phyloP scores from a whole-genome alignment of 1,140 invertebrate genomes.

The Ips nitidus region DNA sequence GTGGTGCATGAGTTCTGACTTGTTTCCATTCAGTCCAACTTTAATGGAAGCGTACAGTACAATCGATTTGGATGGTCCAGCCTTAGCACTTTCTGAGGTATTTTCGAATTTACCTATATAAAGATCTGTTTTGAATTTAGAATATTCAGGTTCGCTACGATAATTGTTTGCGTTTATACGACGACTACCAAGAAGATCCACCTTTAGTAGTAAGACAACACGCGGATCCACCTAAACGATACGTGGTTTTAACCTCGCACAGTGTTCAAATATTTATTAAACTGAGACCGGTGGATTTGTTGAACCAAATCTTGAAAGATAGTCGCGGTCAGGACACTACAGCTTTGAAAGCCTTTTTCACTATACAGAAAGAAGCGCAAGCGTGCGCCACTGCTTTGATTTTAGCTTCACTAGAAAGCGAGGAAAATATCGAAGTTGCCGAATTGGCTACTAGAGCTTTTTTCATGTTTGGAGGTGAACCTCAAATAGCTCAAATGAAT shows the following conservation, averaged over 20 bases:
- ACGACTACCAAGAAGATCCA: slow-evolving; percentile 31
- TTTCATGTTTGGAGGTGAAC: slow-evolving; percentile 87
- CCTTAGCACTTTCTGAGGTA: slow-evolving; percentile 79
- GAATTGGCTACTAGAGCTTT: slow-evolving; percentile 92
- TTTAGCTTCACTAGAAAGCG: slow-evolving; percentile 74
- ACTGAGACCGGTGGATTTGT: slow-evolving; percentile 82
- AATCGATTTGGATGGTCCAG: slow-evolving; percentile 77
- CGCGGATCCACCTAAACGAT: slow-evolving; percentile 70
- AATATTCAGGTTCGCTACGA: slow-evolving; percentile 26
- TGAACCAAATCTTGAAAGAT: slow-evolving; percentile 77
- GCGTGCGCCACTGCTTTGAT: slow-evolving; percentile 87
- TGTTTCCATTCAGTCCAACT: slow-evolving; percentile 64
- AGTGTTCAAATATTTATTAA: slow-evolving; percentile 83
- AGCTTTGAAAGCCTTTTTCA: slow-evolving; percentile 82
- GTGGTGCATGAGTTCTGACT: slow-evolving; percentile 75
- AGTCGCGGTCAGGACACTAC: slow-evolving; percentile 82
- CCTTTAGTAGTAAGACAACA: slow-evolving; percentile 76
- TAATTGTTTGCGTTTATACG: slow-evolving; percentile 11
- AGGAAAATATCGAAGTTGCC: slow-evolving; percentile 69
- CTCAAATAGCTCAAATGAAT: slow-evolving; percentile 44
- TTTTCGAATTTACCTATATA: not conserved
- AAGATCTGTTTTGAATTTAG: not conserved
- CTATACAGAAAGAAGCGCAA: slow-evolving; percentile 78
- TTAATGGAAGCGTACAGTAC: slow-evolving; percentile 76
- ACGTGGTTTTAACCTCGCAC: slow-evolving; percentile 83